Percentiles rank a stretch among this genome's conserved stretches.
phyloP scores from a whole-genome alignment of 2,888 invertebrate genomes.

The Cataglyphis albicans region DNA sequence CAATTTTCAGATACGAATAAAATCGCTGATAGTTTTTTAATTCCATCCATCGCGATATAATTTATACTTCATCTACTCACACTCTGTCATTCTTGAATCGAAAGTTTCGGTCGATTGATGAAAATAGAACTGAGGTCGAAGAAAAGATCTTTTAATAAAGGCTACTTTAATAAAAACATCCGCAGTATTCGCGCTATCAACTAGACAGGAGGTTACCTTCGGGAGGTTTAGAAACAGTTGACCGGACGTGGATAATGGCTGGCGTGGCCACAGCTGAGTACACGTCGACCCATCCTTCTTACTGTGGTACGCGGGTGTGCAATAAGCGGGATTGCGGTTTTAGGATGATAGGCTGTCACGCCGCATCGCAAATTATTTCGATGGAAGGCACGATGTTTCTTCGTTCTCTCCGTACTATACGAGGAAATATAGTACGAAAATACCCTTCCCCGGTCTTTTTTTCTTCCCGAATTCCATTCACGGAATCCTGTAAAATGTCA shows the following conservation, averaged over 20 bases:
- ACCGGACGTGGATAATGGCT: conserved; percentile 83
- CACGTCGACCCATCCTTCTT: conserved; percentile 75
- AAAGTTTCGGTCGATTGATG: conserved; percentile 28
- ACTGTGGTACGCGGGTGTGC: conserved; percentile 77
- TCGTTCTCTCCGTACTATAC: conserved; percentile 60
- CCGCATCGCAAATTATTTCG: conserved; percentile 81
- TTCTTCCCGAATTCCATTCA: background rate
- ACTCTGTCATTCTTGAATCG: conserved; percentile 34
- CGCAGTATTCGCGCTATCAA: conserved; percentile 44
- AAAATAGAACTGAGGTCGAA: background rate
- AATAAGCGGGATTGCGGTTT: conserved; percentile 83
- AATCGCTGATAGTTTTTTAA: conserved; percentile 7
- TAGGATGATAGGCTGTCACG: conserved; percentile 82
- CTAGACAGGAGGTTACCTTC: conserved; percentile 65
- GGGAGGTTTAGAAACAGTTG: conserved; percentile 77
- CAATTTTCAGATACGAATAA: conserved; percentile 9
- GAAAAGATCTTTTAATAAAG: background rate
- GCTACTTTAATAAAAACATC: background rate
- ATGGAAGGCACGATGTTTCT: conserved; percentile 62
- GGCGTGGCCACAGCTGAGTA: conserved; percentile 77
- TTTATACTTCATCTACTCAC: background rate
- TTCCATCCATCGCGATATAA: background rate
- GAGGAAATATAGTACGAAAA: conserved; percentile 10
- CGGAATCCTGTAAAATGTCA: background rate
- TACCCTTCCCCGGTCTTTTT: background rate